Evolutionary conservation across 2,113 vertebrate genomes (phyloP).

Genomic region (Forbesichthys papilliferus): DNA sequence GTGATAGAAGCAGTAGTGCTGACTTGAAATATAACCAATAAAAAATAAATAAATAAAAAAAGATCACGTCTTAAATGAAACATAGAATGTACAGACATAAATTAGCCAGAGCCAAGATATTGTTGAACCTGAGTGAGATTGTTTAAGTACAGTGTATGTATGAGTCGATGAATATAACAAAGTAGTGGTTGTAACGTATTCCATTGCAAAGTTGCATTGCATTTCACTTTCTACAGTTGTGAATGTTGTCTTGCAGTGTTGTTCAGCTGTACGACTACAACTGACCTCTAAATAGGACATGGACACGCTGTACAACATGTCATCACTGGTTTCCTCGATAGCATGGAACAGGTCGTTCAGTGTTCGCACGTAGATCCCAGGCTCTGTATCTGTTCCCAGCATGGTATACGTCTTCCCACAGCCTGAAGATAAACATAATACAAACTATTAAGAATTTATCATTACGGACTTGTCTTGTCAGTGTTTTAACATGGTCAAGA

Average conservation of each 20-base stretch:
- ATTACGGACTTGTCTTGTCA: not conserved
- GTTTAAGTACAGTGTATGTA: too few relatives aligned
- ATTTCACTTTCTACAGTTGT: not conserved
- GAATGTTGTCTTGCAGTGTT: not conserved
- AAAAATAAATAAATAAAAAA: too few relatives aligned
- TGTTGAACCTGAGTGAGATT: too few relatives aligned
- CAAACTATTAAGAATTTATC: too few relatives aligned
- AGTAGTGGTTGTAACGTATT: too few relatives aligned
- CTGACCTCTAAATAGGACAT: conserved; percentile 93
- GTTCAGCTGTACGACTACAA: not conserved
- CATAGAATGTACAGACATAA: too few relatives aligned
- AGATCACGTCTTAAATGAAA: too few relatives aligned
- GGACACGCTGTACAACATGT: conserved; percentile 87
- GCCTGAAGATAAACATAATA: conserved; percentile 68
- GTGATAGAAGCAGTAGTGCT: too few relatives aligned
- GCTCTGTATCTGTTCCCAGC: conserved; percentile 88
- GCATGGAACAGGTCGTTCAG: conserved; percentile 88
- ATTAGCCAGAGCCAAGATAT: too few relatives aligned
- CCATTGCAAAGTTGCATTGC: not conserved
- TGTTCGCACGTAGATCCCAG: conserved; percentile 86
- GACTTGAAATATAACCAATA: too few relatives aligned
- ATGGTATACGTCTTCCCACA: conserved; percentile 96
- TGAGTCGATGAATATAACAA: too few relatives aligned
- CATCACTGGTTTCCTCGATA: conserved; percentile 86
- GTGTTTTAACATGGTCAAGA: too few relatives aligned